Percentiles rank a stretch among this genome's conserved stretches.
These are phyloP conservation scores for Falcaria lacertinaria DNA, from an alignment of 2,888 invertebrate species.

Conservation along the genomic window DNA sequence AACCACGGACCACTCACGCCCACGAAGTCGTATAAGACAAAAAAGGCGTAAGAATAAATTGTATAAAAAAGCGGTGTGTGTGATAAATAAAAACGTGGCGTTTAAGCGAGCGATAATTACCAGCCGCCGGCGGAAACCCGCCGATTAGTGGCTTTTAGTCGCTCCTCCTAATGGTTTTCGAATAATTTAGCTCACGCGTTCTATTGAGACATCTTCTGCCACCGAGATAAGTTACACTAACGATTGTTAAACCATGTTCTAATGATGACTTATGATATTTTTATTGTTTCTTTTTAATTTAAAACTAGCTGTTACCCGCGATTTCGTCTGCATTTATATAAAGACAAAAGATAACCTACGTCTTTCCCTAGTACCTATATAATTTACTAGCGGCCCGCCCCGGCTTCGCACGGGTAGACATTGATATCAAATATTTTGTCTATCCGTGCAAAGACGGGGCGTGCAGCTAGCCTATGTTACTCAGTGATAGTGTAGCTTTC, in stretches of 20 bases:
- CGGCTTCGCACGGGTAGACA: too few species aligned
- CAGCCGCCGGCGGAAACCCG: slow-evolving; percentile 56
- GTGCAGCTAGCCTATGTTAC: too few species aligned
- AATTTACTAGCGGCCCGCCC: too few species aligned
- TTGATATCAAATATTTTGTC: too few species aligned
- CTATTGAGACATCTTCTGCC: slow-evolving; percentile 33
- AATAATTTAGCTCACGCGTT: slow-evolving; percentile 43
- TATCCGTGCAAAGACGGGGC: too few species aligned
- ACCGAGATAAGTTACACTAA: slow-evolving; percentile 3
- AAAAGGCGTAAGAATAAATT: slow-evolving; percentile 32
- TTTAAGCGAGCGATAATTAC: slow-evolving; percentile 43
- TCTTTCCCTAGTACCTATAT: too few species aligned
- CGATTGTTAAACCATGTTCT: not conserved
- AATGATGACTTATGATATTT: not conserved
- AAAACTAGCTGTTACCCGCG: too few species aligned
- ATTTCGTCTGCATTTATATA: too few species aligned
- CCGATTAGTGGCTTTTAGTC: slow-evolving; percentile 63
- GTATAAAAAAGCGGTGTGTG: slow-evolving; percentile 27
- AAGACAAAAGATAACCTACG: too few species aligned
- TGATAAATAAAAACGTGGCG: slow-evolving; percentile 28
- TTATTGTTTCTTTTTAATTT: too few species aligned
- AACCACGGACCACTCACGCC: slow-evolving; percentile 26
- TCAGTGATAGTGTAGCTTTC: too few species aligned
- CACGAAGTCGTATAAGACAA: slow-evolving; percentile 14
- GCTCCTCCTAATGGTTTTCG: slow-evolving; percentile 52